Base-by-base conservation (phyloP, 2,888 invertebrate genomes). In the Trachelus stipa region DNA sequence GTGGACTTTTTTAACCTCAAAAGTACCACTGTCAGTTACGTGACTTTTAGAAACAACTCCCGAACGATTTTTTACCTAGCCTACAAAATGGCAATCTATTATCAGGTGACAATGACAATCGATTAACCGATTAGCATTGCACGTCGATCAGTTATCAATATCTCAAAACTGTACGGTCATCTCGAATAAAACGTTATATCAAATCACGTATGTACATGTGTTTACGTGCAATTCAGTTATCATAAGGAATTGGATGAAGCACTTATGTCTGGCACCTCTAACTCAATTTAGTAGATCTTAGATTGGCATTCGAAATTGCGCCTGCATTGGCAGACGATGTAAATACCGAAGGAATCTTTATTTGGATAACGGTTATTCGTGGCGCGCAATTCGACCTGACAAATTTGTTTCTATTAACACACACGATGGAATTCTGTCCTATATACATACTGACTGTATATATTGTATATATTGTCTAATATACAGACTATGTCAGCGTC, bases 271-370 rank as follows among this genome's bases (percentile, higher is more conserved):
- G 74, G 77, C 31, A 68, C 23, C 23, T 30, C 30, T 11, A 11
- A 12, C 74, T 74, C 35, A 69, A 77, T 77, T 77, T 77, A 77
- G 34, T 77, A 77, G 73, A 77, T 74, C 33, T 37, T n/a, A 73
- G n/a, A 68, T 77, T 68, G 74, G 73, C 73, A 74, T 74, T 74
- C 31, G 74, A 34, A 35, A 31, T 33, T 33, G 71, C 77, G 68
- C 68, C 40, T 35, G 77, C 77, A 77, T 77, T 77, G 73, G 35
- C 77, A 77, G 77, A 77, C 74, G 74, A 77, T 77, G 68, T 71
- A 71, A 31, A 71, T 12, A 33, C 31, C 11, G 71, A 71, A 30
- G 12, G 71, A 31, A 71, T 71, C 71, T 71, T 71, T 71, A 71
- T 71, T 71, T 71, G 71, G 71, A 15, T 33, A 71, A 71, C 12